These are phyloP conservation scores for Escarpia spicata DNA, from an alignment of 2,888 invertebrate genomes.

Conservation along the genomic window DNA sequence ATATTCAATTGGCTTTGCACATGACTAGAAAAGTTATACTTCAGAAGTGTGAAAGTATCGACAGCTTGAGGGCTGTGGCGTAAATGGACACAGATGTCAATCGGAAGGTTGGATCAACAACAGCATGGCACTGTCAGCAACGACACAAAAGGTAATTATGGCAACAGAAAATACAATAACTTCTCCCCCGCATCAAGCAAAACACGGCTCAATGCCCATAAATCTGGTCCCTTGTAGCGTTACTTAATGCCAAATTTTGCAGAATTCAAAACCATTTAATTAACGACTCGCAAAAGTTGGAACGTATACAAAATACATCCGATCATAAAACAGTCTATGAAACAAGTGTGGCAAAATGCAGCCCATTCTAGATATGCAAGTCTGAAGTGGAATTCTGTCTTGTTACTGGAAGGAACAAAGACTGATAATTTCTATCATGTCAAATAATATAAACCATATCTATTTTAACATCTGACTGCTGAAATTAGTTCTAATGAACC, in stretches of 20 bases:
- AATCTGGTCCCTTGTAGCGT: neutral
- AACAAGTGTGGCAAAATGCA: neutral
- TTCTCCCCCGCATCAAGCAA: neutral
- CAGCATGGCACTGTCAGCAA: neutral
- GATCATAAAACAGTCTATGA: neutral
- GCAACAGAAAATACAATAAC: neutral
- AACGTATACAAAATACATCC: neutral
- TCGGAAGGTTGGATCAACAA: neutral
- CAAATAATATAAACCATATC: no score
- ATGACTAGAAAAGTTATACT: conserved; percentile 4
- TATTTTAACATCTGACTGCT: no score
- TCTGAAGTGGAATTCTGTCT: neutral
- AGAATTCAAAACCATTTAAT: neutral
- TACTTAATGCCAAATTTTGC: neutral
- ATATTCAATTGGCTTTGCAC: neutral
- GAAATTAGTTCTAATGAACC: no score
- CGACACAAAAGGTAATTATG: neutral
- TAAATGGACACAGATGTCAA: neutral
- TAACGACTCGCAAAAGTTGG: neutral
- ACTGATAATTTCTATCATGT: no score
- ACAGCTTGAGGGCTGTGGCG: neutral
- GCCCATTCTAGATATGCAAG: neutral
- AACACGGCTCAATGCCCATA: neutral
- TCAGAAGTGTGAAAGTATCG: neutral
- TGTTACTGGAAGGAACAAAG: neutral